Evolutionary conservation across 2,797 vertebrate genomes (phyloP), one percentile per base, ranked within the genome.

Genomic region (Euphonia xanthogaster): DNA sequence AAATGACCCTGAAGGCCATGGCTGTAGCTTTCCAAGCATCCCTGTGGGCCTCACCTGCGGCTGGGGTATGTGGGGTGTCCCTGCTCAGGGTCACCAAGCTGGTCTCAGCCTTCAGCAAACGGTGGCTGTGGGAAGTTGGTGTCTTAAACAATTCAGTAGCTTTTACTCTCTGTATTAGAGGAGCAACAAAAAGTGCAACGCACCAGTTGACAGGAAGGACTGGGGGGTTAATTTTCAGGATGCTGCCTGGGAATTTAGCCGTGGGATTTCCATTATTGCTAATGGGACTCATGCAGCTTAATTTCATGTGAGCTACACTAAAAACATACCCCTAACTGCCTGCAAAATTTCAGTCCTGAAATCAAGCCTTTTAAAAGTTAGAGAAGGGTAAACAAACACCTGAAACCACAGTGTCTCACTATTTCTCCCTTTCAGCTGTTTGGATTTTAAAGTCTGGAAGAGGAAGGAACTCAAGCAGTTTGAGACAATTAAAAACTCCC

Each of bases 221-320:
- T 68, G 88, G 96, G 92, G 94, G 97, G 92, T 96, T 97, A 94
- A 96, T 97, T 96, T 97, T 96, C 87, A 93, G 96, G 86, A 60
- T 33, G 79, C 86, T 88, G 93, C 80, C 94, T 87, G 86, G 94
- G 96, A 96, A 96, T 90, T 95, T 94, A 95, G 93, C 88, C 61
- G 78, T 96, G 94, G 96, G 97, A 93, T 95, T 97, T 95, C 94
- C 73, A 91, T 97, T 96, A 94, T 95, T 55, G 78, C 75, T 95
- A 94, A 96, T 91, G 95, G 96, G 94, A 96, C 92, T 87, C 95
- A 93, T 2, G 35, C 84, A 53, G 94, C 81, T 97, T 97, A 96
- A 96, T 96, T 96, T 95, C 93, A 94, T 55, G 75, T 30, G 54
- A 87, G 67, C 77, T 55, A 17, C 71, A n/a, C 77, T 94, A 93